These are phyloP conservation scores for Crenuchus spilurus DNA, from an alignment of 2,797 vertebrate genomes.

Conservation along the genomic window DNA sequence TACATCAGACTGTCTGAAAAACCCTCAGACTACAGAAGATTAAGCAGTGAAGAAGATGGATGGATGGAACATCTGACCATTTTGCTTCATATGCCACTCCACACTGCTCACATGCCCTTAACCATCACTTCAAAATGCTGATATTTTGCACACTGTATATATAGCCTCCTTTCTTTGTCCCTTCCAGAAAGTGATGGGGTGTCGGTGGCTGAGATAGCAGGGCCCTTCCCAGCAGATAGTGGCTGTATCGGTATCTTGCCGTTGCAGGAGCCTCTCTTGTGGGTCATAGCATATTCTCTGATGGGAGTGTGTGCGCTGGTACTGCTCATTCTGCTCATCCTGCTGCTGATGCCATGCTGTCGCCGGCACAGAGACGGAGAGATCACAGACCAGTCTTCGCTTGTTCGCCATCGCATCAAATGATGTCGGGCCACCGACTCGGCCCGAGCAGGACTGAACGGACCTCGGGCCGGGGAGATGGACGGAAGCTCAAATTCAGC, in stretches of 20 bases:
- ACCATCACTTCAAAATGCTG: too few relatives aligned
- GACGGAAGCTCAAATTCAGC: slow-evolving; percentile 4
- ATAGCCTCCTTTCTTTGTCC: slow-evolving; percentile 4
- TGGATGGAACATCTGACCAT: too few relatives aligned
- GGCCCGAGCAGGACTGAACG: slow-evolving; percentile 4
- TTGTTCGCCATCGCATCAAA: slow-evolving; percentile 94
- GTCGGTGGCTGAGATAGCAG: slow-evolving; percentile 86
- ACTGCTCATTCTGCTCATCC: slow-evolving; percentile 81
- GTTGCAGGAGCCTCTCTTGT: slow-evolving; percentile 83
- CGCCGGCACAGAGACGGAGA: slow-evolving; percentile 71
- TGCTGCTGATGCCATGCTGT: slow-evolving; percentile 83
- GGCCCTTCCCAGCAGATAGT: slow-evolving; percentile 87
- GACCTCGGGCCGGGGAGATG: slow-evolving; percentile 21
- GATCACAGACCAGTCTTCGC: slow-evolving; percentile 92
- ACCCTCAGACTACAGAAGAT: too few relatives aligned
- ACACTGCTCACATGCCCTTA: neutral
- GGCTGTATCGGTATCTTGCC: slow-evolving; percentile 77
- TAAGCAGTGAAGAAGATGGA: too few relatives aligned
- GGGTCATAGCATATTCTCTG: slow-evolving; percentile 90
- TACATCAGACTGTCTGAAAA: too few relatives aligned
- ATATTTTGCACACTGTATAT: too few relatives aligned
- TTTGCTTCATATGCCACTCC: too few relatives aligned
- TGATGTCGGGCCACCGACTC: slow-evolving; percentile 70
- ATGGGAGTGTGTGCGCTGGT: slow-evolving; percentile 88
- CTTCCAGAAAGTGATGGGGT: slow-evolving; percentile 77